A percentile compares a stretch with the other conserved stretches of the same genome.
Evolutionary conservation across 1,140 invertebrate species (phyloP).

Genomic region (Drosophila pectinifera): DNA sequence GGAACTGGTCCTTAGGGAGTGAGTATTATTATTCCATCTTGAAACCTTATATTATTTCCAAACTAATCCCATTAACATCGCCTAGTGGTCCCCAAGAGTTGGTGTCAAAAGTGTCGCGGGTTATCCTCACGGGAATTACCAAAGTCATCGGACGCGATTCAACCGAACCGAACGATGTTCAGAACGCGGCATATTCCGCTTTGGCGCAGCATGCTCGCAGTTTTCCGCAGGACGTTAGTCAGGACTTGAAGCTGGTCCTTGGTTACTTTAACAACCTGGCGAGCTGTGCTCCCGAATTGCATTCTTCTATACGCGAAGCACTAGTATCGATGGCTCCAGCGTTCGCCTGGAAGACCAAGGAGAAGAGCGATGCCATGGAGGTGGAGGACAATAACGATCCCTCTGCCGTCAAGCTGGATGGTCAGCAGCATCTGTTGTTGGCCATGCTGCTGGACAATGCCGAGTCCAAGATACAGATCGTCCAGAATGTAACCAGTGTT

Average conservation of each 20-base stretch:
- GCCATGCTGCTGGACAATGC: conserved; percentile 86
- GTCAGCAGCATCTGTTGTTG: conserved; percentile 86
- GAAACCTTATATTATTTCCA: background rate
- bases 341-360: conserved; percentile 86
- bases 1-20: conserved; percentile 92
- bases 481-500: conserved; percentile 92
- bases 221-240: conserved; percentile 89
- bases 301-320: conserved; percentile 89
- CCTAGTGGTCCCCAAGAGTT: conserved; percentile 87
- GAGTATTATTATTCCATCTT: conserved; percentile 73
- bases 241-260: conserved; percentile 84
- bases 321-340: conserved; percentile 89
- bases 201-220: conserved; percentile 87
- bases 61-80: background rate
- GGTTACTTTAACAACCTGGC: conserved; percentile 86
- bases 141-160: conserved; percentile 89
- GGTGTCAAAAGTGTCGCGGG: conserved; percentile 87
- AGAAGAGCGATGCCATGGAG: conserved; percentile 70
- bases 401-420: conserved; percentile 85
- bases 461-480: conserved; percentile 89
- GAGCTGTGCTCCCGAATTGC: conserved; percentile 86
- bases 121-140: conserved; percentile 89
- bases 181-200: conserved; percentile 80
- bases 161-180: conserved; percentile 80
- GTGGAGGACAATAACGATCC: conserved; percentile 42